phyloP scores from a whole-genome alignment of 2,888 invertebrate genomes.

The Slavum lentiscoides region DNA sequence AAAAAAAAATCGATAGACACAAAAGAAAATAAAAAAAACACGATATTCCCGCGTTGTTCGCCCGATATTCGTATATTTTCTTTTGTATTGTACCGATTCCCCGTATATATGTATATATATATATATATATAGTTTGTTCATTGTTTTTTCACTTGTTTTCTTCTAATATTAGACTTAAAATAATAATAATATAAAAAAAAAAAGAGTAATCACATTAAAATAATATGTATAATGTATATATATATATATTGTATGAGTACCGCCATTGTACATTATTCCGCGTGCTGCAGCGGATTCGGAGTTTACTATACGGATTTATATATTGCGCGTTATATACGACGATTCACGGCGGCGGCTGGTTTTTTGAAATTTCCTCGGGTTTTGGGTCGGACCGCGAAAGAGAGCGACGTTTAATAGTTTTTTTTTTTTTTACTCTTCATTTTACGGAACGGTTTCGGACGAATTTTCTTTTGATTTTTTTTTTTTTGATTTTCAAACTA shows the following conservation, averaged over 20 bases:
- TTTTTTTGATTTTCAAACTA: neutral
- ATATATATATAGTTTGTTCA: slow-evolving; percentile 28
- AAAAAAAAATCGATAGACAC: slow-evolving; percentile 31
- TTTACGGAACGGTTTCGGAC: too few relatives aligned
- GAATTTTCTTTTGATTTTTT: neutral
- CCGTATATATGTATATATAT: too few relatives aligned
- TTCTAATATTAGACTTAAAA: slow-evolving; percentile 3
- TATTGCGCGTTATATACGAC: neutral
- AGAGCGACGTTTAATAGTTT: neutral
- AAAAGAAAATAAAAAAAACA: slow-evolving; percentile 16
- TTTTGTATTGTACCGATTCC: slow-evolving; percentile 27
- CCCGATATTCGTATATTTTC: slow-evolving; percentile 23
- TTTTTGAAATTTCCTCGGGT: too few relatives aligned
- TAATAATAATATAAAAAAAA: neutral
- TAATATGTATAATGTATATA: neutral
- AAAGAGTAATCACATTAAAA: slow-evolving; percentile 20
- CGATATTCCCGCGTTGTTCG: neutral
- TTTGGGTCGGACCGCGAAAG: neutral
- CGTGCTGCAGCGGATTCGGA: neutral
- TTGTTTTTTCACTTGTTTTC: slow-evolving; percentile 5
- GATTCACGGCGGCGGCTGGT: neutral
- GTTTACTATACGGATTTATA: too few relatives aligned
- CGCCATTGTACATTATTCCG: neutral
- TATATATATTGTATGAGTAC: neutral
- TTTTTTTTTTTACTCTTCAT: neutral